Evolutionary conservation across 2,888 invertebrate species (phyloP).

Genomic region (Chorisops tibialis): DNA sequence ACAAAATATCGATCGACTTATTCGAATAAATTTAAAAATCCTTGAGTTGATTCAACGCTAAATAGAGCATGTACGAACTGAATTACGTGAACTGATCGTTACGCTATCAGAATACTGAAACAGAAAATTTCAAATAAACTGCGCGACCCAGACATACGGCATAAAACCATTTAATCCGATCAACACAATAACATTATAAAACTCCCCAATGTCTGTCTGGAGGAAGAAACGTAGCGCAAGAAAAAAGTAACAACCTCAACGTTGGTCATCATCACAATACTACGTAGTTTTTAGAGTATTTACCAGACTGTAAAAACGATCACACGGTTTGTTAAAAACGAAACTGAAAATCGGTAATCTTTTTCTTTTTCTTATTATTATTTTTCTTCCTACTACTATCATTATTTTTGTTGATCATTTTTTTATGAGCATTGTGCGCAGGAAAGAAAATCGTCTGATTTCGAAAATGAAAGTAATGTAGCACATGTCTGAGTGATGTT

Average conservation of each 20-base stretch:
- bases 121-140: constrained; percentile 10
- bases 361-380: neutral
- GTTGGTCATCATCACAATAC: too few species aligned
- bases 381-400: neutral
- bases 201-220: too few species aligned
- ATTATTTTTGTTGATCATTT: neutral
- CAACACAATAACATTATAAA: neutral
- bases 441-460: neutral
- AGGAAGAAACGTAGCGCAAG: too few species aligned
- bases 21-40: constrained; percentile 8
- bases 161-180: neutral
- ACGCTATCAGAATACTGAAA: constrained; percentile 31
- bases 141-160: constrained; percentile 17
- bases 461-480: constrained; percentile 9
- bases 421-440: neutral
- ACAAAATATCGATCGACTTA: constrained; percentile 13
- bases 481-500: constrained; percentile 20
- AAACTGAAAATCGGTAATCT: constrained; percentile 22
- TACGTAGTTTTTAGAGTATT: neutral
- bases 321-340: constrained; percentile 28
- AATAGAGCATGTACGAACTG: constrained; percentile 32
- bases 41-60: constrained; percentile 28
- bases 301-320: constrained; percentile 28
- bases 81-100: constrained; percentile 32
- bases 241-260: too few species aligned